Evolutionary conservation across 2,888 invertebrate genomes (phyloP).

Genomic region (Cordylochernes scorpioides): DNA sequence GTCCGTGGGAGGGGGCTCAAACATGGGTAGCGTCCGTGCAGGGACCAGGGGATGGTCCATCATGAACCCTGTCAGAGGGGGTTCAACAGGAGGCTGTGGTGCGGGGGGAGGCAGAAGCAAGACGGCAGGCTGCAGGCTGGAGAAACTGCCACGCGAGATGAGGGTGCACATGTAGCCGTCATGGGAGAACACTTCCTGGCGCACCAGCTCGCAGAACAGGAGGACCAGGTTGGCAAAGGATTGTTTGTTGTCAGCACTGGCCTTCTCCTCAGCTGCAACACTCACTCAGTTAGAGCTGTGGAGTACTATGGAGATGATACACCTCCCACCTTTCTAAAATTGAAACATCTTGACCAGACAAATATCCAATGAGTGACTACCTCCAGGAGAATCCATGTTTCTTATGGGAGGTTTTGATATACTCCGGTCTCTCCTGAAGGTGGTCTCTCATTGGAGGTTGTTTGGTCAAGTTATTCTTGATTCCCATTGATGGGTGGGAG

Average conservation of each 20-base stretch:
- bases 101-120: conserved; percentile 13
- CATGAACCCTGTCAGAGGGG: conserved; percentile 11
- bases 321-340: too few species aligned
- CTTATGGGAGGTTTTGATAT: too few species aligned
- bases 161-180: conserved; percentile 91
- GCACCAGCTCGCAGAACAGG: conserved; percentile 72
- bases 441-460: too few species aligned
- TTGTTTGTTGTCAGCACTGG: conserved; percentile 36
- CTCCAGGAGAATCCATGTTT: too few species aligned
- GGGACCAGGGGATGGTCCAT: conserved; percentile 9
- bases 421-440: too few species aligned
- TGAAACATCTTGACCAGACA: too few species aligned
- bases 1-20: conserved; percentile 30
- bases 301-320: too few species aligned
- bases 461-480: too few species aligned
- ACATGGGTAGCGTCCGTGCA: conserved; percentile 13
- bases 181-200: conserved; percentile 87
- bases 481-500: too few species aligned
- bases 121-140: conserved; percentile 18
- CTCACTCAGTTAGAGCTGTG: too few species aligned
- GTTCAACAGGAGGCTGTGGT: conserved; percentile 8
- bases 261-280: conserved; percentile 35
- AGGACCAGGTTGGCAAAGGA: conserved; percentile 82
- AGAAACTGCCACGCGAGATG: conserved; percentile 65
- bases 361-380: too few species aligned